Evolutionary conservation across 2,113 vertebrate species (phyloP).

Genomic region (Tyrannus savana): DNA sequence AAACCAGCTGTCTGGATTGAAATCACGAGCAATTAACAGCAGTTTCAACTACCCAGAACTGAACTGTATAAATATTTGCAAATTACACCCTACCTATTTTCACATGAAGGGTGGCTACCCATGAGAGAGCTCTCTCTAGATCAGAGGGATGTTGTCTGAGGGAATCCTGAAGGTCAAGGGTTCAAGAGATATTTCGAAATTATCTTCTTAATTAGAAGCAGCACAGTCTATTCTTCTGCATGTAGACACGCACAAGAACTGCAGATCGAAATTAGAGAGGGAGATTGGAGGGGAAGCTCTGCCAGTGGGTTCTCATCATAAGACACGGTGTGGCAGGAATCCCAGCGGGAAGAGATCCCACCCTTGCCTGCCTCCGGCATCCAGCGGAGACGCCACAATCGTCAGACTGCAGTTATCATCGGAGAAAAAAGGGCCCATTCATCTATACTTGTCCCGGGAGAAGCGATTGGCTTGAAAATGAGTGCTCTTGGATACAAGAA

Average conservation of each 20-base stretch:
- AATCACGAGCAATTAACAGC: constrained; percentile 45
- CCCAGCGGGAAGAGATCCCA: background rate
- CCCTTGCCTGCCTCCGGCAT: background rate
- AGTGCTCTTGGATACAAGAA: background rate
- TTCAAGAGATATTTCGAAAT: constrained; percentile 9
- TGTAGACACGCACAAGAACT: background rate
- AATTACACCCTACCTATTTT: constrained; percentile 29
- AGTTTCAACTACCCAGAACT: constrained; percentile 27
- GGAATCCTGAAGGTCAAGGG: background rate
- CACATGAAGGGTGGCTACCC: background rate
- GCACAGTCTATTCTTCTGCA: background rate
- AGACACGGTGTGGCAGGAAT: background rate
- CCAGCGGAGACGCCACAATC: background rate
- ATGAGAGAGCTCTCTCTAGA: background rate
- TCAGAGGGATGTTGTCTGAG: background rate
- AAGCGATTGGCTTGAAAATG: background rate
- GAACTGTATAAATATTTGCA: constrained; percentile 37
- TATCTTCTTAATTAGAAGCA: constrained; percentile 28
- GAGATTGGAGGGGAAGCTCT: background rate
- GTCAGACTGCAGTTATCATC: background rate
- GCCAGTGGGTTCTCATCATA: background rate
- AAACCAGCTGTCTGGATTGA: constrained; percentile 53
- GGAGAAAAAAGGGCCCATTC: background rate
- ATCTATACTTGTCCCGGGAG: background rate
- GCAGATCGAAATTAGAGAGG: background rate